A percentile compares a stretch with the other conserved stretches of the same genome.
Conservation (phyloP, 2,113 vertebrate genomes). For the Xenus cinereus region DNA sequence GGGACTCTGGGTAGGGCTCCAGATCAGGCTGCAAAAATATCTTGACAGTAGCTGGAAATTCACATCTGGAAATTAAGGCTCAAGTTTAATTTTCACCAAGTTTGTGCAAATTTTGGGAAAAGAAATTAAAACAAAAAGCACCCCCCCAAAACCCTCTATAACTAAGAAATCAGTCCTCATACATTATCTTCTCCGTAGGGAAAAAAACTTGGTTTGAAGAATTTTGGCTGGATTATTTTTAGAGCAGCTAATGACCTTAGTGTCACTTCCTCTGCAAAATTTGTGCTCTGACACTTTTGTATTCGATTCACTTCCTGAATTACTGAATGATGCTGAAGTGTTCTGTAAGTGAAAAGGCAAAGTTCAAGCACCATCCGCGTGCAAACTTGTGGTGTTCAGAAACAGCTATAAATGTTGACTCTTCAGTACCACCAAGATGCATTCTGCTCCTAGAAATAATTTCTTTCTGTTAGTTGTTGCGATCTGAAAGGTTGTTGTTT, state of each 20-base stretch:
- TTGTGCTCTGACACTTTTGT: neutral
- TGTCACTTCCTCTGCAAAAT: neutral
- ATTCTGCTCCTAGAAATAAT: neutral
- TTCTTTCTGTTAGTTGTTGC: neutral
- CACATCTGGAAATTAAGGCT: neutral
- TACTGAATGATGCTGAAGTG: neutral
- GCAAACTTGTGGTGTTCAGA: neutral
- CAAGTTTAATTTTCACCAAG: neutral
- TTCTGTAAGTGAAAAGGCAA: neutral
- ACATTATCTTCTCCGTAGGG: neutral
- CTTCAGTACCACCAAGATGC: neutral
- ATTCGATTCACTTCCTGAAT: neutral
- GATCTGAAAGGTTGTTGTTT: neutral
- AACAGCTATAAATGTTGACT: neutral
- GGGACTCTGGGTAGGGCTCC: neutral
- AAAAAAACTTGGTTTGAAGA: neutral
- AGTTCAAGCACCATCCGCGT: neutral
- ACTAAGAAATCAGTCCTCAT: neutral
- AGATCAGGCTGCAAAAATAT: neutral
- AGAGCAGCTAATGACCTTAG: neutral
- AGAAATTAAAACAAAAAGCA: neutral
- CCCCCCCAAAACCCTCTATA: fast-evolving
- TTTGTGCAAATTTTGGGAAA: neutral
- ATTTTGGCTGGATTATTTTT: neutral
- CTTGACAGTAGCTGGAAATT: neutral